Evolutionary conservation across 2,888 invertebrate species (phyloP).

Genomic region (Idaea straminata): DNA sequence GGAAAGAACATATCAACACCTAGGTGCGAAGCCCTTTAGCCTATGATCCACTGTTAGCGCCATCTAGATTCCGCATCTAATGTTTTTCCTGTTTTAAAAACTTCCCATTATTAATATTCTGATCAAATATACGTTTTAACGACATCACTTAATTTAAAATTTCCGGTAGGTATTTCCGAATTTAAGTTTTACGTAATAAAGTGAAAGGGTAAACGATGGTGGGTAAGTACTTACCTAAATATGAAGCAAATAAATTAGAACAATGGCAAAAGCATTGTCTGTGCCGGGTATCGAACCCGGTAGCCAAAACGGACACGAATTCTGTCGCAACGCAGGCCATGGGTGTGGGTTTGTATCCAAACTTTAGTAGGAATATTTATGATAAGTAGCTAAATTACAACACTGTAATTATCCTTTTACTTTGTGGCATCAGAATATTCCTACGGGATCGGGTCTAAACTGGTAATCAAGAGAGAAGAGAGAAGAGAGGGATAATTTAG

Average conservation of each 20-base stretch:
- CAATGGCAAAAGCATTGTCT: conserved; percentile 36
- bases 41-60: no score
- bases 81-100: no score
- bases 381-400: neutral
- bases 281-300: conserved; percentile 41
- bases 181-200: conserved; percentile 1
- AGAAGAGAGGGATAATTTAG: no score
- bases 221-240: conserved; percentile 8
- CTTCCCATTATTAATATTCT: no score
- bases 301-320: conserved; percentile 36
- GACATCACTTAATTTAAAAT: neutral
- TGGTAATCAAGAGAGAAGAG: no score
- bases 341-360: conserved; percentile 25
- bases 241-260: conserved; percentile 40
- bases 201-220: conserved; percentile 43
- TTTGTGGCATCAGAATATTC: no score
- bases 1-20: no score
- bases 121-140: no score
- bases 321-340: conserved; percentile 35
- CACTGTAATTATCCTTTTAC: neutral
- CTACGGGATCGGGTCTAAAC: no score
- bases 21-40: no score
- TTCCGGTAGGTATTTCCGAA: neutral
- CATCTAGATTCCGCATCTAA: no score
- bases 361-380: neutral